phyloP scores from a whole-genome alignment of 2,888 invertebrate genomes.

The Leptinotarsa rubiginosa region DNA sequence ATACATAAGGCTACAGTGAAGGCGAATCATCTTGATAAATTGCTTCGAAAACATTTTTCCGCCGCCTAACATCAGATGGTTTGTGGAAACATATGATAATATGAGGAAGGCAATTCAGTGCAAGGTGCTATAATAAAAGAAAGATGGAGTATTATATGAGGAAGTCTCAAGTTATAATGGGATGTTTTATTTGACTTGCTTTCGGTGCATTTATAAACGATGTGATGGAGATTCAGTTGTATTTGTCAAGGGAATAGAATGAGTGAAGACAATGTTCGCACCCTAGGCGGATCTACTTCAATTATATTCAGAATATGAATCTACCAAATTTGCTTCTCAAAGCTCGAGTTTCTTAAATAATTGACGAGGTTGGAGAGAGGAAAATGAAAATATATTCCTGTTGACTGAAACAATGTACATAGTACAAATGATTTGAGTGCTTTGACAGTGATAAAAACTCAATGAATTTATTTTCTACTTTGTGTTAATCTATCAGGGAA shows the following conservation, averaged over 20 bases:
- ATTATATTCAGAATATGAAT: constrained; percentile 19
- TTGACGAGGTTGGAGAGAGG: constrained; percentile 3
- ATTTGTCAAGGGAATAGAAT: constrained; percentile 50
- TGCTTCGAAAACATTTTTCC: constrained; percentile 30
- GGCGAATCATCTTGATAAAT: constrained; percentile 41
- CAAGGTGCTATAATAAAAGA: constrained; percentile 39
- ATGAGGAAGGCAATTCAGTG: constrained; percentile 32
- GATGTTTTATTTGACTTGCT: constrained; percentile 51
- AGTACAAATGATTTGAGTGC: constrained; percentile 4
- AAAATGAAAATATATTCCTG: constrained; percentile 12
- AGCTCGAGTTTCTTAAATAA: constrained; percentile 7
- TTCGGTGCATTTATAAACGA: constrained; percentile 48
- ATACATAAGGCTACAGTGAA: constrained; percentile 33
- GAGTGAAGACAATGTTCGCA: constrained; percentile 29
- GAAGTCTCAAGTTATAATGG: constrained; percentile 49
- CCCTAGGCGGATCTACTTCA: constrained; percentile 22
- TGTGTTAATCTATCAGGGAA: too few species aligned
- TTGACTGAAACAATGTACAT: neutral
- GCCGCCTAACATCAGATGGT: constrained; percentile 34
- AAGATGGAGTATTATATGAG: constrained; percentile 45
- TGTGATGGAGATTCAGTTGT: constrained; percentile 45
- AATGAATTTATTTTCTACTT: neutral
- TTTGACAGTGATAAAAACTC: constrained; percentile 7
- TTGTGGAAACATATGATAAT: constrained; percentile 41
- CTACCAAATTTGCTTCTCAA: constrained; percentile 15